Evolutionary conservation across 2,797 vertebrate species (phyloP), one percentile per base, ranked within the genome.

Genomic region (Sebastes melanostomus): DNA sequence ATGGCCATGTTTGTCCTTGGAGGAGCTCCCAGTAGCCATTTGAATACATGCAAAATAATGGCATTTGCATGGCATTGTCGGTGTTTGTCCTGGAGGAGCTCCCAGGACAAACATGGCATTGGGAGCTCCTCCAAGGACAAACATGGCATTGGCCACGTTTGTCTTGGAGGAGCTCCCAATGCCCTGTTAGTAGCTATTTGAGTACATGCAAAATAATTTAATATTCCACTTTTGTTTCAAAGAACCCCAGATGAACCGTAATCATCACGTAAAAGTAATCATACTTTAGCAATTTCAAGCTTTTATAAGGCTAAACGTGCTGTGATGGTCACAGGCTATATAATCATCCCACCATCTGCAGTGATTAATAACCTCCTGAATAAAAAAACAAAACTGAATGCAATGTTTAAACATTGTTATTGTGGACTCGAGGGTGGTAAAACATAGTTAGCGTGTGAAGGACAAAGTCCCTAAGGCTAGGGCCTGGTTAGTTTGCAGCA

Each of bases 1-100:
- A 18, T 42, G 6, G 38, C 16, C 16, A 34, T 93, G 72, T 94
- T 94, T 94, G 85, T 74, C 34, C 24, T 88, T 89, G 91, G 91
- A 89, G 92, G 91, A 86, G 77, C 72, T 88, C 18, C 22, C 10
- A 66, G 52, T 34, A 36, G 36, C 22, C 74, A 54, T 54, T 54
- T 54, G 20, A 54, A 20, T 54, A n/a, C 50, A 22, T 54, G 50
- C 50, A 54, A 54, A 54, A 54, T 54, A 54, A 50, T 20, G 8
- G 16, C 42, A 46, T 46, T 46, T 46, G 42, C 42, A 18, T 46
- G 42, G 42, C 13, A 38, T 38, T 38, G 36, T 13, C 13, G 36
- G 36, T 14, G 36, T 38, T 38, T 38, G 36, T 38, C 36, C 13
- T 5, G 36, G 36, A 38, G 5, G 36, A 38, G 36, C 42, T 46